Conservation (phyloP, 2,888 invertebrate species). For the Cataglyphis cursor region DNA sequence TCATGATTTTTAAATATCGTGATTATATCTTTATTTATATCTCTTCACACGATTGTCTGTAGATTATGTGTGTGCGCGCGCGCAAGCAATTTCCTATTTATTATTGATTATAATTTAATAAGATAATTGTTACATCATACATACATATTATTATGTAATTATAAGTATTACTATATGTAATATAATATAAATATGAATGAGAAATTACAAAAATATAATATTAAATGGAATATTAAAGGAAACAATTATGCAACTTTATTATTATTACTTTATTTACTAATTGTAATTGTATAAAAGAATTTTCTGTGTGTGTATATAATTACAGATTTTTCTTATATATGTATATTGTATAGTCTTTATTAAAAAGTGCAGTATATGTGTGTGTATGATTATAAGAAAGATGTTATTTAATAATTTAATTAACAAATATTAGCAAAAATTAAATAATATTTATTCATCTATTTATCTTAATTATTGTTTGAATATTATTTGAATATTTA, state of each 20-base stretch:
- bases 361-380: too few relatives aligned
- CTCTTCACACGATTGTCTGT: neutral
- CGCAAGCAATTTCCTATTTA: neutral
- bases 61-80: too few relatives aligned
- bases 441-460: conserved; percentile 51
- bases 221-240: neutral
- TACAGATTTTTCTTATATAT: neutral
- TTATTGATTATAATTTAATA: conserved; percentile 6
- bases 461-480: conserved; percentile 64
- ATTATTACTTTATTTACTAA: too few relatives aligned
- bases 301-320: neutral
- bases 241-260: neutral
- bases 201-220: neutral
- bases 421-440: conserved; percentile 39
- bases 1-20: neutral
- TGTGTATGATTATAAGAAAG: neutral
- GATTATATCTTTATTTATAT: neutral
- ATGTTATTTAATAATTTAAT: conserved; percentile 34
- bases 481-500: too few relatives aligned
- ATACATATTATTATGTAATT: neutral
- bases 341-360: neutral
- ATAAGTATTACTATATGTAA: neutral
- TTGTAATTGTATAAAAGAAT: neutral
- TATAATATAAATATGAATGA: neutral
- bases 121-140: neutral